Evolutionary conservation across 92 coral and sea anemone species (phyloP).

Genomic region (Meandrina meandrites): DNA sequence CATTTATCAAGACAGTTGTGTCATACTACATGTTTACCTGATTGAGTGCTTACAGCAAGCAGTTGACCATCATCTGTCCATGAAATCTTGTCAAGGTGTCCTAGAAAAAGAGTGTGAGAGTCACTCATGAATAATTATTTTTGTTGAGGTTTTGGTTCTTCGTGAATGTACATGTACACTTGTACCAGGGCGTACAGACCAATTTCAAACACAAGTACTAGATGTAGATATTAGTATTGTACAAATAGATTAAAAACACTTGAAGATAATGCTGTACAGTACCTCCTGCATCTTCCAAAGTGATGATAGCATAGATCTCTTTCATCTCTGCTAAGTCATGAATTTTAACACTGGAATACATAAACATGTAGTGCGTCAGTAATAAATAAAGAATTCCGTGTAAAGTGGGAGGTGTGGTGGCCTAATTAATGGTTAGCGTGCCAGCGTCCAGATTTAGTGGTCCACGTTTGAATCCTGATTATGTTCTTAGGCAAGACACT

Average conservation of each 20-base stretch:
- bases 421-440: no score
- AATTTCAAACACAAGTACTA: no score
- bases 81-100: slow-evolving; percentile 83
- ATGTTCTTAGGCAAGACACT: no score
- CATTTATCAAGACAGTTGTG: not conserved
- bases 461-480: no score
- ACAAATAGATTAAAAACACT: no score
- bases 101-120: slow-evolving; percentile 33
- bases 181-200: no score
- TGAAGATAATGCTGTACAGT: not conserved
- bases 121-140: not conserved
- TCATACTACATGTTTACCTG: slow-evolving; percentile 43
- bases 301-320: slow-evolving; percentile 96
- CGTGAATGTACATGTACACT: no score
- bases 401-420: no score
- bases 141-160: no score
- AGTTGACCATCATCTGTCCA: slow-evolving; percentile 99
- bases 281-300: slow-evolving; percentile 98
- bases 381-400: not conserved
- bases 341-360: slow-evolving; percentile 79
- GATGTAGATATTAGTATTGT: no score
- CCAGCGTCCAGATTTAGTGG: no score
- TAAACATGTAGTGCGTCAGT: not conserved
- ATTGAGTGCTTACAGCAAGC: slow-evolving; percentile 93
- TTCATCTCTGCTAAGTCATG: slow-evolving; percentile 98